phyloP scores from a whole-genome alignment of 2,888 invertebrate genomes.

The Desoria tigrina region DNA sequence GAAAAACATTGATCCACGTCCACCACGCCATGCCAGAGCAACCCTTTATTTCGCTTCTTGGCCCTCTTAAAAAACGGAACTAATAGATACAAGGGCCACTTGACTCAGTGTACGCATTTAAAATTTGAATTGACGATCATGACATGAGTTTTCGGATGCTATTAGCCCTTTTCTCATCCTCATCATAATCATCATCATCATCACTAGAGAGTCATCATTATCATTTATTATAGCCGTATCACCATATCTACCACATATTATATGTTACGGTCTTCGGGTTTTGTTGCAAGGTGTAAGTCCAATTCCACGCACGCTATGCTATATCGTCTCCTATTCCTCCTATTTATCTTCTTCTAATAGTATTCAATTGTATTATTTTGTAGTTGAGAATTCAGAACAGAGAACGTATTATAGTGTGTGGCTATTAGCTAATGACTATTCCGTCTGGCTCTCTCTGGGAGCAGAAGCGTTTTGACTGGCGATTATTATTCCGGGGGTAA shows the following conservation, averaged over 20 bases:
- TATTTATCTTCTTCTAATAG: not conserved
- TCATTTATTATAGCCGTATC: slow-evolving; percentile 44
- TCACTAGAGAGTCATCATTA: slow-evolving; percentile 30
- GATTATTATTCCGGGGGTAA: slow-evolving; percentile 25
- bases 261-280: too few species aligned
- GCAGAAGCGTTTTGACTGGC: not conserved
- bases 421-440: slow-evolving; percentile 26
- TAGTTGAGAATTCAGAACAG: not conserved
- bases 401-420: too few species aligned
- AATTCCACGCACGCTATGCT: not conserved
- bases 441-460: not conserved
- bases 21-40: too few species aligned
- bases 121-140: not conserved
- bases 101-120: slow-evolving; percentile 4
- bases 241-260: slow-evolving; percentile 37
- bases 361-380: not conserved
- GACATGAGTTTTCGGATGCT: not conserved
- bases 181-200: slow-evolving; percentile 7
- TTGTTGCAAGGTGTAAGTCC: not conserved
- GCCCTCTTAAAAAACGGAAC: too few species aligned
- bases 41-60: too few species aligned
- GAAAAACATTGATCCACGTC: too few species aligned
- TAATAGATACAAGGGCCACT: slow-evolving; percentile 14
- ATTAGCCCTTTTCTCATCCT: slow-evolving; percentile 15
- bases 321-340: too few species aligned